Evolutionary conservation across 2,888 invertebrate genomes (phyloP), one percentile per base, ranked within the genome.

Genomic region (Coenonympha arcania): DNA sequence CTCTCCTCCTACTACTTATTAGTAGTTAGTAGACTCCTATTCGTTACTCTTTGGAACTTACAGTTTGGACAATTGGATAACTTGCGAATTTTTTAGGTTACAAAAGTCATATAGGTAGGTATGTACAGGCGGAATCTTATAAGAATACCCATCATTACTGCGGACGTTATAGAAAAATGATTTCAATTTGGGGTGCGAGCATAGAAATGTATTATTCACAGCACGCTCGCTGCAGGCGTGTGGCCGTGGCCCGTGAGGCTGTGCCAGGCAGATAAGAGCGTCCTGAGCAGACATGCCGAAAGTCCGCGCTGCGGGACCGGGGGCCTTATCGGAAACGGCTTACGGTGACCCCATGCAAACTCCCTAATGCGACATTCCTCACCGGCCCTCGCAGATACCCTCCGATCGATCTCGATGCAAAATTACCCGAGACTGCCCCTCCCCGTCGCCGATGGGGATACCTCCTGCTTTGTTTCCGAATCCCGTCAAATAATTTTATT

Each of bases 281-380:
- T 67, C 68, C 71, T 65, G 73, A 70, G 73, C 68, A 61, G 69
- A 70, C 56, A 76, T 74, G 61, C 73, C 76, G 68, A 71, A 68
- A 72, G 72, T 60, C 54, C 62, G 63, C 57, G 50, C 65, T 66
- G 68, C 70, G 58, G 74, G 79, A 68, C 69, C 59, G 73, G 78
- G 80, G 80, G 81, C 71, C 84, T 87, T 87, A 87, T 87, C 87
- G 86, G 81, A 87, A 85, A 86, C 82, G 86, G 87, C 87, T 87
- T 87, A 86, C 78, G 76, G 76, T 79, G 79, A 79, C 84, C 83
- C 82, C 83, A 78, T 76, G 81, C 77, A 80, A 79, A 78, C 84
- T 81, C 83, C 84, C 83, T 75, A 74, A 78, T 74, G 83, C 79
- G 82, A 83, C 85, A 78, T 79, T 71, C 76, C 71, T 74, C 75